Conservation (phyloP, 2,888 invertebrate genomes). For the Druceiella hillmani region DNA sequence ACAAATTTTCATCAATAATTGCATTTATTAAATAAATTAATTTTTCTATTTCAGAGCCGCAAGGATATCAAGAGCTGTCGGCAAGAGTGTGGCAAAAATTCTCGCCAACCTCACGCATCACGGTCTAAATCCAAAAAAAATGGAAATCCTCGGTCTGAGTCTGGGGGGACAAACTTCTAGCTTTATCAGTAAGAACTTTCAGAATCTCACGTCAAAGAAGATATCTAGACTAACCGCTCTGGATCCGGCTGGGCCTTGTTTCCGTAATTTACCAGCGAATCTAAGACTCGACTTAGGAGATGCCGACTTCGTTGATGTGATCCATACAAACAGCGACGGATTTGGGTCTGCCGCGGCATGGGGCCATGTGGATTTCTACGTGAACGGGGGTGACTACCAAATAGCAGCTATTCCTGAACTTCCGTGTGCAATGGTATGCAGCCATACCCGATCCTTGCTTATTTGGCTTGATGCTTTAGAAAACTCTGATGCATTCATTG, state of each 20-base stretch:
- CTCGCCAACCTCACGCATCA: slow-evolving; percentile 29
- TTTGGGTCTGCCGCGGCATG: slow-evolving; percentile 37
- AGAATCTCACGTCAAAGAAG: slow-evolving; percentile 30
- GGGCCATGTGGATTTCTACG: slow-evolving; percentile 38
- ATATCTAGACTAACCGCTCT: slow-evolving; percentile 32
- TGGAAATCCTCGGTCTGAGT: slow-evolving; percentile 35
- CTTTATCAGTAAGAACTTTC: slow-evolving; percentile 35
- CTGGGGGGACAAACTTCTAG: slow-evolving; percentile 37
- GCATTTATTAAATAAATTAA: not conserved
- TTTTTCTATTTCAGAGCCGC: slow-evolving; percentile 31
- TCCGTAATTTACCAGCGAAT: slow-evolving; percentile 33
- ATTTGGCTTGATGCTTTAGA: not conserved
- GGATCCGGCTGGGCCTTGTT: slow-evolving; percentile 40
- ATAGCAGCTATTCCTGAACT: slow-evolving; percentile 14
- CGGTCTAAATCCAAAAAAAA: slow-evolving; percentile 34
- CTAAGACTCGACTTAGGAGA: slow-evolving; percentile 34
- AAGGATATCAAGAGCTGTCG: slow-evolving; percentile 31
- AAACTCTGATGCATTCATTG: slow-evolving; percentile 4
- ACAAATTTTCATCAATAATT: too few relatives aligned
- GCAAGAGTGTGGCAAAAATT: slow-evolving; percentile 35
- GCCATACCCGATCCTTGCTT: not conserved
- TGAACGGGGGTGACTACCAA: slow-evolving; percentile 34
- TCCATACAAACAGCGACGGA: slow-evolving; percentile 36
- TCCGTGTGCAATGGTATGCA: not conserved
- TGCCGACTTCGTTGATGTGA: slow-evolving; percentile 36